Conservation (phyloP, 2,797 vertebrate species). For the Nyctalus aviator region DNA sequence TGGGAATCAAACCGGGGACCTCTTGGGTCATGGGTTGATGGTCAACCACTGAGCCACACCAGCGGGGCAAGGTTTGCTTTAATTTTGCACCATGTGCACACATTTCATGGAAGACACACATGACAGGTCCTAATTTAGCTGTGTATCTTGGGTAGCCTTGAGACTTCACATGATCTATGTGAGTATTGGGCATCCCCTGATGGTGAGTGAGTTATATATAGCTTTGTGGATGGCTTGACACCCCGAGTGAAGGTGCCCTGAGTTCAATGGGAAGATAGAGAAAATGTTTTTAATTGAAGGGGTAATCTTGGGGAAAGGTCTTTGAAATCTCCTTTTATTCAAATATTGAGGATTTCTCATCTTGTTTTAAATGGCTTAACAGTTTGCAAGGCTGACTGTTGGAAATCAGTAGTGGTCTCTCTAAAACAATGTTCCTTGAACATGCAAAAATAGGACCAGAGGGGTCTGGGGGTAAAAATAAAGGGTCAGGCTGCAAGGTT, state of each 20-base stretch:
- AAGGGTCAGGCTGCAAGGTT: background rate
- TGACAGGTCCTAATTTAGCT: rapidly evolving
- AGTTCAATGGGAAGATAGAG: background rate
- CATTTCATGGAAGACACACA: background rate
- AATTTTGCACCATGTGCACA: background rate
- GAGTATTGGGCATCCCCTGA: background rate
- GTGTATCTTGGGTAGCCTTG: background rate
- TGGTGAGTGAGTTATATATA: no score
- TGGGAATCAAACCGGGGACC: no score
- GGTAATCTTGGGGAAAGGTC: background rate
- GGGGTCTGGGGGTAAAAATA: background rate
- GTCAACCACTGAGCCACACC: no score
- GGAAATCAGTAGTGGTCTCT: background rate
- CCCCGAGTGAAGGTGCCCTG: background rate
- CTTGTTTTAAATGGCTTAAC: background rate
- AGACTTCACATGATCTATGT: background rate
- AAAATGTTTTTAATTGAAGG: background rate
- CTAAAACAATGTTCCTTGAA: background rate
- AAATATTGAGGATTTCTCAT: background rate
- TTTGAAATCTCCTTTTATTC: background rate
- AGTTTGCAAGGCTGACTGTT: background rate
- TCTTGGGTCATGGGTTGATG: no score
- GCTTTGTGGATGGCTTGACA: background rate
- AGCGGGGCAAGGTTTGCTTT: background rate
- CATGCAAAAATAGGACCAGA: background rate